Conservation (phyloP, 2,888 invertebrate genomes). For the Nomada hirtipes region DNA sequence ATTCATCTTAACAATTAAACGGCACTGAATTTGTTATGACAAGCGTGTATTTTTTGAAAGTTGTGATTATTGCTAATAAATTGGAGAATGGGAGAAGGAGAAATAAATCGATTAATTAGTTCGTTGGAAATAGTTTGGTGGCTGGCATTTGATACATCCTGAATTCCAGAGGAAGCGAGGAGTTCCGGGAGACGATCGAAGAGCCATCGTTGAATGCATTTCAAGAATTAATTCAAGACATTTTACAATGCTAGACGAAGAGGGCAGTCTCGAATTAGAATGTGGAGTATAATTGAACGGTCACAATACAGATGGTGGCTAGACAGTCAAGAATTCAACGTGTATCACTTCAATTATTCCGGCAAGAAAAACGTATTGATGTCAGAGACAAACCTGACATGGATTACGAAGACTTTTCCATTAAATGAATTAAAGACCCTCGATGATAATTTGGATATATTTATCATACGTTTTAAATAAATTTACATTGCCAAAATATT, state of each 20-base stretch:
- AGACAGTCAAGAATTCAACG: constrained; percentile 21
- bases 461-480: too few species aligned
- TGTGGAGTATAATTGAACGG: constrained; percentile 36
- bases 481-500: too few species aligned
- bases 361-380: not conserved
- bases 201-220: constrained; percentile 2
- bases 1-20: too few species aligned
- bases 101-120: constrained; percentile 22
- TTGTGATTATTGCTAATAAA: too few species aligned
- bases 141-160: constrained; percentile 33
- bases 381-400: not conserved
- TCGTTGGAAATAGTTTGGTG: constrained; percentile 42
- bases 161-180: constrained; percentile 29
- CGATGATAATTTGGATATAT: too few species aligned
- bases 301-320: constrained; percentile 20
- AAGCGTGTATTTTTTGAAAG: too few species aligned
- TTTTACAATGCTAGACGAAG: constrained; percentile 24
- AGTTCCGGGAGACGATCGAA: constrained; percentile 4
- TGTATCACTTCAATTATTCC: constrained; percentile 17
- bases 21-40: too few species aligned
- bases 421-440: too few species aligned
- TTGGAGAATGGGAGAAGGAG: not conserved
- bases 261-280: constrained; percentile 34
- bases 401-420: not conserved
- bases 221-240: constrained; percentile 50